phyloP scores from a whole-genome alignment of 2,113 vertebrate genomes.

The Entosphenus tridentatus region DNA sequence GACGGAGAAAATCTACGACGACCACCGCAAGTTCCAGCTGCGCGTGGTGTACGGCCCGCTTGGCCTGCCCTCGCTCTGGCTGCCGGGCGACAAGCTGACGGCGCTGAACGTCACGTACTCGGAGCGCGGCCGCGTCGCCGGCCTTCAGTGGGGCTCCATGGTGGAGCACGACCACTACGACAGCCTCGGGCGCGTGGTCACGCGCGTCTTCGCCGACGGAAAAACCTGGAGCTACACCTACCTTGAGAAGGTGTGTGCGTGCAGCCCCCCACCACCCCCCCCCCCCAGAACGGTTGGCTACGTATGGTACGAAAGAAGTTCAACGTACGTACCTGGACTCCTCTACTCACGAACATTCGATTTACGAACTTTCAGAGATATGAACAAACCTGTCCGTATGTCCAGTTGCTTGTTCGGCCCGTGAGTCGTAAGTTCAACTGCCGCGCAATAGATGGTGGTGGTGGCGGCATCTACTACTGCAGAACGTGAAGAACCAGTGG shows the following conservation, averaged over 20 bases:
- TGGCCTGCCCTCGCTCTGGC: slow-evolving; percentile 79
- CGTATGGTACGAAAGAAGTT: too few species aligned
- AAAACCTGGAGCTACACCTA: slow-evolving; percentile 98
- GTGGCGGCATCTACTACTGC: too few species aligned
- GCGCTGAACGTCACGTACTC: slow-evolving; percentile 93
- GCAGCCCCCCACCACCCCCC: too few species aligned
- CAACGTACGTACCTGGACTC: too few species aligned
- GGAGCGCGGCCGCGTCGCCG: slow-evolving; percentile 54
- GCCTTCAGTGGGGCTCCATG: slow-evolving; percentile 64
- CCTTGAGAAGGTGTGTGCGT: slow-evolving; percentile 53
- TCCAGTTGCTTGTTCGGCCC: too few species aligned
- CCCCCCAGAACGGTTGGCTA: too few species aligned
- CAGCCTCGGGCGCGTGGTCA: slow-evolving; percentile 58
- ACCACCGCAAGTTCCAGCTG: slow-evolving; percentile 83
- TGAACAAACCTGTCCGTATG: too few species aligned
- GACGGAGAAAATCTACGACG: slow-evolving; percentile 94
- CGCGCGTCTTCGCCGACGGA: slow-evolving; percentile 73
- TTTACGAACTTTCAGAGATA: too few species aligned
- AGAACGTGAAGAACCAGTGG: too few species aligned
- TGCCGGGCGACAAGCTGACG: slow-evolving; percentile 80
- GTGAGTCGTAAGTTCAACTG: too few species aligned
- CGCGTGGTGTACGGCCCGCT: slow-evolving; percentile 86
- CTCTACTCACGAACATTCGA: too few species aligned
- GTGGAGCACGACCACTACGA: slow-evolving; percentile 74
- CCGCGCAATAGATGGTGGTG: too few species aligned